phyloP scores from a whole-genome alignment of 2,797 vertebrate species.

The Hozukius guyotensis region DNA sequence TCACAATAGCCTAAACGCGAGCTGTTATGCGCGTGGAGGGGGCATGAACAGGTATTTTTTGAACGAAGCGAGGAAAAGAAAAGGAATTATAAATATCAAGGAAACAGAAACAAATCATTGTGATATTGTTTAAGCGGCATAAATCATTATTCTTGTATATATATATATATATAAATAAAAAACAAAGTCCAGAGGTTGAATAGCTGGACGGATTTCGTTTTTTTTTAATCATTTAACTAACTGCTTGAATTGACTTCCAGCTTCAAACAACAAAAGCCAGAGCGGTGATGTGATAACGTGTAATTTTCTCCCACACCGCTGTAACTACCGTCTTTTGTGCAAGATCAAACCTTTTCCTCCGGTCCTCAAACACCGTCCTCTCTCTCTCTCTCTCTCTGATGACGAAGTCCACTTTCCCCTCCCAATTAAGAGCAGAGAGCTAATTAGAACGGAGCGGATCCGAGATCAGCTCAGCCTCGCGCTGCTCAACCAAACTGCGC shows the following conservation, averaged over 20 bases:
- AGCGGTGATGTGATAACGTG: conserved; percentile 46
- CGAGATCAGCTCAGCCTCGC: conserved; percentile 47
- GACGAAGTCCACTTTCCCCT: conserved; percentile 62
- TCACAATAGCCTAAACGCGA: conserved; percentile 78
- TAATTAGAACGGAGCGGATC: conserved; percentile 80
- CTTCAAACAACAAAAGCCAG: conserved; percentile 30
- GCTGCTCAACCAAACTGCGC: conserved; percentile 17
- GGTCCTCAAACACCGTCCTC: conserved; percentile 51
- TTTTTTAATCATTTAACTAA: conserved; percentile 2
- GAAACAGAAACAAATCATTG: not conserved
- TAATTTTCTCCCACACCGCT: conserved; percentile 48
- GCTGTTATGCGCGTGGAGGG: conserved; percentile 51
- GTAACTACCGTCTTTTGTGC: conserved; percentile 40
- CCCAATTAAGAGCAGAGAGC: conserved; percentile 82
- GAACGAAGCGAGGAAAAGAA: not conserved
- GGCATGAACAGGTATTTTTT: conserved; percentile 44
- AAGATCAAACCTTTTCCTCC: conserved; percentile 45
- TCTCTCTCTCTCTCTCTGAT: conserved; percentile 51
- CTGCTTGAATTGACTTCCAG: conserved; percentile 20
- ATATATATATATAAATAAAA: too few relatives aligned
- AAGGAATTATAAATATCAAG: conserved; percentile 18
- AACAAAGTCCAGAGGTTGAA: not conserved
- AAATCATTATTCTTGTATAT: not conserved
- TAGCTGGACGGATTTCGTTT: not conserved
- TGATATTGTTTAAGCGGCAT: not conserved